Evolutionary conservation across 2,888 invertebrate species (phyloP), one percentile per base, ranked within the genome.

Genomic region (Xylophagus ater): DNA sequence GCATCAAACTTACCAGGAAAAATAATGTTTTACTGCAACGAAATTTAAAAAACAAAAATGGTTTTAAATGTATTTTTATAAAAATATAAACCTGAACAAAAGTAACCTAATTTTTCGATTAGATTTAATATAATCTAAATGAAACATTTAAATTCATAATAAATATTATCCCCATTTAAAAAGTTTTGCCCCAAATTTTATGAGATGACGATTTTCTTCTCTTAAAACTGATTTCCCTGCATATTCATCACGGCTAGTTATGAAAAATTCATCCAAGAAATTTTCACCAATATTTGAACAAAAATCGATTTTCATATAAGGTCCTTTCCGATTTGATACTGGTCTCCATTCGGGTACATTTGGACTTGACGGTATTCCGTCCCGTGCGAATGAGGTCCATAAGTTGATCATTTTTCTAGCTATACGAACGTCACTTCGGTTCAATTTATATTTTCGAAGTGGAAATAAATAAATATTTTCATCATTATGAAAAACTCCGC

Each of bases 401-500:
- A 50, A 28, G 20, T 49, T 42, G n/a, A 66, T 52, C 57, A 68
- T 56, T 21, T 53, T 53, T 19, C 55, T 50, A 2, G 60, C 58
- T 13, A 65, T 50, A 26, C 33, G 34, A 10, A 43, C 43, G 31
- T 60, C 60, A 10, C 45, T 34, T 12, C 42, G 44, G 37, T 51
- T 54, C 29, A 58, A 40, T 3, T 36, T 19, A 23, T 49, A 47
- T n/a, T 43, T 40, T 19, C 50, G 48, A 37, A 40, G 48, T 8
- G 54, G 54, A 49, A 69, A 71, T 19, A 70, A 48, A 45, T 70
- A 66, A 15, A 69, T 57, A 4, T 70, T 52, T 40, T 71, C 70
- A 43, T 71, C 68, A 2, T 69, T 67, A 45, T 70, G 69, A 28
- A 67, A 64, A 7, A 68, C 63, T 7, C 69, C 60, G 38, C 54